Conservation (phyloP, 2,888 invertebrate genomes). For the Agonopterix heracliana region DNA sequence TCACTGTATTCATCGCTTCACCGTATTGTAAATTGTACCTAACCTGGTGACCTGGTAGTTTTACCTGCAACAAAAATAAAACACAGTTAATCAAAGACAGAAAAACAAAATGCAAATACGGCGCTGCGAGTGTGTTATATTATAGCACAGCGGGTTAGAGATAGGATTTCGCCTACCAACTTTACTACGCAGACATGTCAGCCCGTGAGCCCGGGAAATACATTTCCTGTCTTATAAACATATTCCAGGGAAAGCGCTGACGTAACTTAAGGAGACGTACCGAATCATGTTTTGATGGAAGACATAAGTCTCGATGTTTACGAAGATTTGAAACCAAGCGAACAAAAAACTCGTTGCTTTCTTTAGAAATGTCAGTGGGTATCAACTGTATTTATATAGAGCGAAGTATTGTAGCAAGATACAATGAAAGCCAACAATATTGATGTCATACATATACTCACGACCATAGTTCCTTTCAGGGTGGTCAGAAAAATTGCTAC, state of each 20-base stretch:
- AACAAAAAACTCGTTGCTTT: slow-evolving; percentile 6
- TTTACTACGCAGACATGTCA: slow-evolving; percentile 31
- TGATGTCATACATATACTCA: neutral
- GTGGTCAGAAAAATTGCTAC: no score
- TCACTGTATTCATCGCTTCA: no score
- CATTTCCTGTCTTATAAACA: slow-evolving; percentile 45
- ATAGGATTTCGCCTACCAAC: slow-evolving; percentile 27
- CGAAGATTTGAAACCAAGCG: slow-evolving; percentile 20
- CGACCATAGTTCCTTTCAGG: no score
- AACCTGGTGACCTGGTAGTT: no score
- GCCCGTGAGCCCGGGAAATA: slow-evolving; percentile 34
- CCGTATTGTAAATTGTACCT: no score
- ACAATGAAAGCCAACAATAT: neutral
- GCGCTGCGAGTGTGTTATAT: no score
- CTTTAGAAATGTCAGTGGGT: slow-evolving; percentile 1
- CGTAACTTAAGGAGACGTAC: slow-evolving; percentile 35
- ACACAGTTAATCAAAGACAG: no score
- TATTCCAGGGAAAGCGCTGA: slow-evolving; percentile 39
- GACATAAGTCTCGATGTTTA: slow-evolving; percentile 23
- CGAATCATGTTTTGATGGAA: slow-evolving; percentile 39
- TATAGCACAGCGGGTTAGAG: neutral
- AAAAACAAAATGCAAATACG: no score
- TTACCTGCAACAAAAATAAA: no score
- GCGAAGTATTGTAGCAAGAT: neutral
- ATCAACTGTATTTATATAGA: neutral